Conservation (phyloP, 2,888 invertebrate genomes). For the Eugnorisma glareosa region DNA sequence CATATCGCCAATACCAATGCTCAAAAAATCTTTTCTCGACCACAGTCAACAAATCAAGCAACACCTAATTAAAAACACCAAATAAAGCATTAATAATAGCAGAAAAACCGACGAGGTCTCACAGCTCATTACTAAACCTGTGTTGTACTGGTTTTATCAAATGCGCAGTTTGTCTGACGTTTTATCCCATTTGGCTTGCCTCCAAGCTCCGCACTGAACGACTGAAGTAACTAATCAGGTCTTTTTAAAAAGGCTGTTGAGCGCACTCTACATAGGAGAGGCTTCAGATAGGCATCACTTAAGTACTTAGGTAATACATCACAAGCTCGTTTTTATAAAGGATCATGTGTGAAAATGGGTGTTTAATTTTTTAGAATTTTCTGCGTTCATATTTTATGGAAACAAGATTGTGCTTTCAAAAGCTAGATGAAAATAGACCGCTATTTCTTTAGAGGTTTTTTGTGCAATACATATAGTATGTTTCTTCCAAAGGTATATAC, state of each 20-base stretch:
- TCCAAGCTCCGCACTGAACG: conserved; percentile 32
- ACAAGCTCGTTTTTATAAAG: conserved; percentile 24
- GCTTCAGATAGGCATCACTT: conserved; percentile 36
- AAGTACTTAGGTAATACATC: conserved; percentile 18
- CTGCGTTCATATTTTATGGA: conserved; percentile 9
- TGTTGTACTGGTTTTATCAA: conserved; percentile 41
- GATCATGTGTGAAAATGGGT: not conserved
- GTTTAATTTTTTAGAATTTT: conserved; percentile 8
- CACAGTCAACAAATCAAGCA: conserved; percentile 20
- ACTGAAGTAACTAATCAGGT: conserved; percentile 45
- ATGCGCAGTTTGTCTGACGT: conserved; percentile 13
- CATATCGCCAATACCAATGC: not conserved
- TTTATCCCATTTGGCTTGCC: conserved; percentile 55
- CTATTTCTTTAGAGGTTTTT: not conserved
- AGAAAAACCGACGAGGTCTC: conserved; percentile 42
- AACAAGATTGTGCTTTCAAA: not conserved
- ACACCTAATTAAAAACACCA: conserved; percentile 36
- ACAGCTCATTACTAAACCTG: conserved; percentile 23
- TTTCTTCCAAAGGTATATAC: conserved; percentile 3
- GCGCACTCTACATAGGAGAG: conserved; percentile 19
- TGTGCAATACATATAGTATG: not conserved
- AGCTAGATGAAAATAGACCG: not conserved
- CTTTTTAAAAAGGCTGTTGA: conserved; percentile 35
- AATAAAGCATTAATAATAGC: conserved; percentile 46
- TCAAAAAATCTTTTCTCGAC: not conserved